Base-by-base conservation (phyloP, 2,113 vertebrate genomes). In the Nibea coibor region DNA sequence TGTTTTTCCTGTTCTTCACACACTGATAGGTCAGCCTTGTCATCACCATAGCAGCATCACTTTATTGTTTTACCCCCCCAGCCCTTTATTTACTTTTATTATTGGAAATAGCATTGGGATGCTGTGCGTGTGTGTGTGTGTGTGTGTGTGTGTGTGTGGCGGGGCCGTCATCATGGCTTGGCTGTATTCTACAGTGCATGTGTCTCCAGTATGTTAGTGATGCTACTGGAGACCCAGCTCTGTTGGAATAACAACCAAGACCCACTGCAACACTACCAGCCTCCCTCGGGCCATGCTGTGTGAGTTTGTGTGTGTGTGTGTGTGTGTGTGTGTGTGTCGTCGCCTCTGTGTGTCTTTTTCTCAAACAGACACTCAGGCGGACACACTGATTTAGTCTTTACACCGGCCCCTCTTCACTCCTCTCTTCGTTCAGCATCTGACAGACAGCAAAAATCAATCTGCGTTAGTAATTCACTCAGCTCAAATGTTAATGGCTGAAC, bases 151-250 rank as follows among this genome's bases (percentile, higher is more conserved):
- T 51, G 83, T 70, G 62, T 77, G 76, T 73, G 61, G 26, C 9
- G 31, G 63, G 83, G 84, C 78, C 4, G 43, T 83, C 85, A 71
- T 83, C 67, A 88, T 89, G 97, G 97, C 95, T 92, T 96, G 96
- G 97, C 94, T 98, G 97, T 98, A 98, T 96, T 99, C 98, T 99
- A 99, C 98, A 99, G 98, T 98, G 98, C 97, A 98, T 97, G 98
- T 99, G 97, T 99, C 98, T 99, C 98, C 98, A 99, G 98, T 97
- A 95, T 96, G 94, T 95, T 93, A 96, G 89, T 94, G 86, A 94
- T 72, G 95, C 92, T 94, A 95, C 97, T 97, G 98, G 98, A 96
- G 98, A 97, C 94, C 94, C 96, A 82, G 97, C 96, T 95, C 97
- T 99, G 98, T 99, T 95, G 98, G 97, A 97, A 97, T 98, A 97